These are phyloP conservation scores for Lipophrys pholis DNA, from an alignment of 2,113 vertebrate species.

Conservation along the genomic window DNA sequence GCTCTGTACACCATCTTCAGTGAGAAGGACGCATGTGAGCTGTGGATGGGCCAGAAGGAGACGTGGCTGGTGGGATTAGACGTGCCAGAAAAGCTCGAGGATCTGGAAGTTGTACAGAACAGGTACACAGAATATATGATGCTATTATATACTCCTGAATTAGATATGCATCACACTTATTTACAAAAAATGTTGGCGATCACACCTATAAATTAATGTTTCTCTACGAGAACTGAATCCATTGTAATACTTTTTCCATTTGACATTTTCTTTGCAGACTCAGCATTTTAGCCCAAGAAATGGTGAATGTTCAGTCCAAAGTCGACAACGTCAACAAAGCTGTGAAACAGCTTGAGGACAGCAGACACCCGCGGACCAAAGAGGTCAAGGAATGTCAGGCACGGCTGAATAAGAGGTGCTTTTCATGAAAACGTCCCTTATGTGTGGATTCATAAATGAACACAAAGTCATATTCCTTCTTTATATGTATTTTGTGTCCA, in stretches of 20 bases:
- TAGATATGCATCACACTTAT: background rate
- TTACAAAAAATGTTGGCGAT: background rate
- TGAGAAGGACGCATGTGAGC: slow-evolving; percentile 93
- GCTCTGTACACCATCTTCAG: slow-evolving; percentile 94
- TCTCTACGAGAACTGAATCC: background rate
- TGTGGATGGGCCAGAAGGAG: slow-evolving; percentile 97
- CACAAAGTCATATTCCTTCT: background rate
- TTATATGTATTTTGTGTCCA: background rate
- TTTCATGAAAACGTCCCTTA: background rate
- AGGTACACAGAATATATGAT: slow-evolving; percentile 80
- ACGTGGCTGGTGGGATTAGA: slow-evolving; percentile 92
- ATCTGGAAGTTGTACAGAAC: slow-evolving; percentile 94
- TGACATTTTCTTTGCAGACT: slow-evolving; percentile 81
- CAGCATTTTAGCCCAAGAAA: slow-evolving; percentile 91
- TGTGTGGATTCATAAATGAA: background rate
- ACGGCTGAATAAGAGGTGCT: slow-evolving; percentile 90
- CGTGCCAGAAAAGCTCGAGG: slow-evolving; percentile 92
- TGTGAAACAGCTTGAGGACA: slow-evolving; percentile 88
- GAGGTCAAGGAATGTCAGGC: slow-evolving; percentile 89
- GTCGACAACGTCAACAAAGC: slow-evolving; percentile 89
- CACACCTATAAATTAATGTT: background rate
- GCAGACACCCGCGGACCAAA: slow-evolving; percentile 89
- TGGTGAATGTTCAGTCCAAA: slow-evolving; percentile 86
- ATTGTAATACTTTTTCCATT: too few relatives aligned
- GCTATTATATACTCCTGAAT: background rate